Evolutionary conservation across 2,888 invertebrate genomes (phyloP), one percentile per base, ranked within the genome.

Genomic region (Drosophila mimetica): DNA sequence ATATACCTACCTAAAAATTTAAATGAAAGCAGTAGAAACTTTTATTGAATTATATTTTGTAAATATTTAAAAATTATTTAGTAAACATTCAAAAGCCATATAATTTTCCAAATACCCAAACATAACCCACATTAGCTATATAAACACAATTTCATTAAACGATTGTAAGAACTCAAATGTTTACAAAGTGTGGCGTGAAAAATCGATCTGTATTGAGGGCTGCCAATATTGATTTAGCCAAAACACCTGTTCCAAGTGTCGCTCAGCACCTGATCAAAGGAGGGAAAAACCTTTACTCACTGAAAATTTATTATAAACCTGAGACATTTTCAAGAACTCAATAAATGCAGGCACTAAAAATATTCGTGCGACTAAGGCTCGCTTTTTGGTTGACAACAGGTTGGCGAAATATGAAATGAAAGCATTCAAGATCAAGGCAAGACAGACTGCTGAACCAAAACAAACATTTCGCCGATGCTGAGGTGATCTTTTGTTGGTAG

Each of bases 401-500:
- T 58, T 67, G 53, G 67, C 74, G 37, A 67, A 72, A 61, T 54
- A 46, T 52, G 32, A 60, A 42, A 48, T 41, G 48, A 59, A 79
- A 60, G 39, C 73, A 67, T 77, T 78, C 86, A 86, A 83, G 86
- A 86, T 83, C 82, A 83, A 86, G 86, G 84, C 82, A 51, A 67
- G 20, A 50, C 28, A 64, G 22, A 39, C n/a, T 18, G 37, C 16
- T 37, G 52, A 70, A 78, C 72, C 84, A 86, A 78, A 83, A 83
- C 76, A 86, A 82, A 83, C 75, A 66, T 67, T 80, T 61, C 28
- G 22, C 39, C 30, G 25, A 58, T 39, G 48, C 50, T 63, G 63
- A 22, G 34, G 36, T 64, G 63, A 61, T 58, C 44, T 52, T 44
- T 47, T 73, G 48, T 51, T 67, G 53, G 48, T 58, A 39, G 34